Evolutionary conservation across 2,888 invertebrate species (phyloP).

Genomic region (Troides aeacus): DNA sequence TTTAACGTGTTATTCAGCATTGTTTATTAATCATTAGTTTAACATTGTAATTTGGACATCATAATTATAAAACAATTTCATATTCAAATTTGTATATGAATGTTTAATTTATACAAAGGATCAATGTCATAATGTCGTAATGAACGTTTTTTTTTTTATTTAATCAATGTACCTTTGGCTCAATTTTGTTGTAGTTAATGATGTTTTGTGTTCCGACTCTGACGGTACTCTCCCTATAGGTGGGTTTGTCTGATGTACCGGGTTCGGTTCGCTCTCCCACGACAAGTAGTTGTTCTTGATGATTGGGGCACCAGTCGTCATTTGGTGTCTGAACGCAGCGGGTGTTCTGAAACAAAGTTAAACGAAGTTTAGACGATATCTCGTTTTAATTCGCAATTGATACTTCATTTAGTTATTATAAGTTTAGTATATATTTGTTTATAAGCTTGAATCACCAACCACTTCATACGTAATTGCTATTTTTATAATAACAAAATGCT

Average conservation of each 20-base stretch:
- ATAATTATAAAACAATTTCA: slow-evolving; percentile 13
- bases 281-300: slow-evolving; percentile 36
- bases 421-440: no score
- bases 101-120: background rate
- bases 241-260: slow-evolving; percentile 39
- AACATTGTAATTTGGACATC: slow-evolving; percentile 14
- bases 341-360: slow-evolving; percentile 39
- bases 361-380: background rate
- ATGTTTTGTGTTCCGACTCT: slow-evolving; percentile 30
- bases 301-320: slow-evolving; percentile 46
- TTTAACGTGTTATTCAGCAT: slow-evolving; percentile 9
- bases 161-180: slow-evolving; percentile 34
- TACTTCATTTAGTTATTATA: no score
- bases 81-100: background rate
- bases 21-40: slow-evolving; percentile 16
- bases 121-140: background rate
- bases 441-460: no score
- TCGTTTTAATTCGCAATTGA: no score
- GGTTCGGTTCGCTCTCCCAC: slow-evolving; percentile 11
- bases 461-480: no score
- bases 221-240: slow-evolving; percentile 34
- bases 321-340: slow-evolving; percentile 38
- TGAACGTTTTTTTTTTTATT: background rate
- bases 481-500: no score
- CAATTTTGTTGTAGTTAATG: slow-evolving; percentile 15